phyloP scores from a whole-genome alignment of 2,113 vertebrate species.

The Piaya cayana region DNA sequence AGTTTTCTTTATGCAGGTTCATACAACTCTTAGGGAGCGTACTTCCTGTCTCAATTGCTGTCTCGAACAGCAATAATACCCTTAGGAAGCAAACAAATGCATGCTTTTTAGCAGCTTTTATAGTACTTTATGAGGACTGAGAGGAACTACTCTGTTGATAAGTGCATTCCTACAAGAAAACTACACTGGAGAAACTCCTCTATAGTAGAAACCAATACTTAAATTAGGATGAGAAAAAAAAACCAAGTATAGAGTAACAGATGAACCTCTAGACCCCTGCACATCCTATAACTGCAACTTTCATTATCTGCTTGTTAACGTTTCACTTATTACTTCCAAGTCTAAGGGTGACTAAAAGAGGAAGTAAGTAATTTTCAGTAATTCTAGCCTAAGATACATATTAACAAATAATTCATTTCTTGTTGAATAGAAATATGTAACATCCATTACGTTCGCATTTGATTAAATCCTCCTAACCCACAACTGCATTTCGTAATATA shows the following conservation, averaged over 20 bases:
- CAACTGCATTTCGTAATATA: neutral
- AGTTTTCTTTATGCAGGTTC: neutral
- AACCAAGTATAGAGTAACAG: neutral
- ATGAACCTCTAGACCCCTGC: neutral
- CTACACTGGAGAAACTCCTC: neutral
- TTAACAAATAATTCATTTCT: neutral
- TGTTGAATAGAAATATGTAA: neutral
- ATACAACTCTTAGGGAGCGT: neutral
- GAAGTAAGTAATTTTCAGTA: neutral
- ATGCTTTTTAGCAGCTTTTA: neutral
- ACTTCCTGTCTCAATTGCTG: neutral
- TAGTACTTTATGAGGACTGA: neutral
- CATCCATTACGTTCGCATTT: neutral
- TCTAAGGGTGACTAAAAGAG: neutral
- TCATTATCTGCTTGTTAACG: neutral
- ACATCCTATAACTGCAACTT: neutral
- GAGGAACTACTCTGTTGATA: neutral
- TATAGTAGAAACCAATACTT: neutral
- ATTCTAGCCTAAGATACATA: neutral
- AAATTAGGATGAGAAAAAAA: neutral
- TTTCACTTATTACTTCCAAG: neutral
- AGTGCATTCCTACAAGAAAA: neutral
- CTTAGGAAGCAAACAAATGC: neutral
- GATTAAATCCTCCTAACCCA: neutral
- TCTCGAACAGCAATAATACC: neutral